Conservation (phyloP, 2,113 vertebrate genomes). For the Tupaia chinensis region DNA sequence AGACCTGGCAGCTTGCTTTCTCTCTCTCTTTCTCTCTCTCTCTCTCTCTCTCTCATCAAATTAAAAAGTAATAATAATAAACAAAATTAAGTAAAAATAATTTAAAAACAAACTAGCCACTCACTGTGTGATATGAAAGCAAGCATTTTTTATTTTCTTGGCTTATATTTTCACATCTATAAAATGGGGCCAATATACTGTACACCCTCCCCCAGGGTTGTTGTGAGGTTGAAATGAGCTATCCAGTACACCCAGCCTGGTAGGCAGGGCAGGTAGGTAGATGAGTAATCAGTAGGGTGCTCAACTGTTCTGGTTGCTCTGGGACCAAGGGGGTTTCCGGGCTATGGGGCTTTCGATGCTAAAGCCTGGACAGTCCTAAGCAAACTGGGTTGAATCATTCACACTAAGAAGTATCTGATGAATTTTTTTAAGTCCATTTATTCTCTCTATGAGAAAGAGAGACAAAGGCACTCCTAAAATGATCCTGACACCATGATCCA, state of each 20-base stretch:
- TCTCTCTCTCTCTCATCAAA: too few species aligned
- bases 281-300: too few species aligned
- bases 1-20: too few species aligned
- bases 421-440: neutral
- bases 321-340: neutral
- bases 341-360: neutral
- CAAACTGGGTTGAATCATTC: neutral
- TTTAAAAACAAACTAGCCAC: neutral
- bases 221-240: neutral
- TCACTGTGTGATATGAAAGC: neutral
- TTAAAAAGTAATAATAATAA: too few species aligned
- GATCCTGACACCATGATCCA: too few species aligned
- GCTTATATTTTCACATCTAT: conserved; percentile 49
- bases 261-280: neutral
- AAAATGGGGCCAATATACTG: neutral
- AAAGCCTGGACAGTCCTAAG: neutral
- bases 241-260: neutral
- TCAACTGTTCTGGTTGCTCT: neutral
- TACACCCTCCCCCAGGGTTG: neutral
- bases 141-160: conserved; percentile 2
- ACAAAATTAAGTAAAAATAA: too few species aligned
- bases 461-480: too few species aligned
- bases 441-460: too few species aligned
- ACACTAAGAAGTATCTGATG: neutral
- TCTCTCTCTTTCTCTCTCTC: too few species aligned